Conservation (phyloP, 2,797 vertebrate species). For the Myripristis jacobus region DNA sequence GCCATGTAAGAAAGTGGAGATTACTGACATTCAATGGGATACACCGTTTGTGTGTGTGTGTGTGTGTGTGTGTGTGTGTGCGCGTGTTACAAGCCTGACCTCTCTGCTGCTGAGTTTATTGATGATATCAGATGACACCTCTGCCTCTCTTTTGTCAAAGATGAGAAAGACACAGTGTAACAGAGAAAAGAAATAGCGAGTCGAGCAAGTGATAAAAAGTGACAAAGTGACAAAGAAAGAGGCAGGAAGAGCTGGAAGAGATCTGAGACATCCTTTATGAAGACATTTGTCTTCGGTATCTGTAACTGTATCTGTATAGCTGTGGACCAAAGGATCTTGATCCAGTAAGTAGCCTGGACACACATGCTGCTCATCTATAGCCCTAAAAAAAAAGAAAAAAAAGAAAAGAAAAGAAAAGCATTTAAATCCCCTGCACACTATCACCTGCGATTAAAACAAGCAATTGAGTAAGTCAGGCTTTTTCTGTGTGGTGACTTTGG, state of each 20-base stretch:
- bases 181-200: background rate
- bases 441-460: background rate
- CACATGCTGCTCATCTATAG: background rate
- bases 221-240: no score
- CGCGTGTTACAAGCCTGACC: constrained; percentile 2
- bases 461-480: background rate
- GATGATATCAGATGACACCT: constrained; percentile 26
- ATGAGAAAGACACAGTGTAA: constrained; percentile 26
- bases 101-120: constrained; percentile 33
- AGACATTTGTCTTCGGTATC: no score
- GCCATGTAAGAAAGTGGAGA: constrained; percentile 41
- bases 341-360: no score
- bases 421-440: background rate
- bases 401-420: no score
- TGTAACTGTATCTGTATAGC: no score
- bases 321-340: no score
- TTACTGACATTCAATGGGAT: constrained; percentile 34
- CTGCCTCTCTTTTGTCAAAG: constrained; percentile 30
- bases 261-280: no score
- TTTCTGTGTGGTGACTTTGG: background rate
- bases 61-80: constrained; percentile 1
- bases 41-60: constrained; percentile 2
- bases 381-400: no score
- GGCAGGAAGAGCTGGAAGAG: no score
- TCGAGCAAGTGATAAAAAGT: background rate